Evolutionary conservation across 2,113 vertebrate species (phyloP).

Genomic region (Hyperoodon ampullatus): DNA sequence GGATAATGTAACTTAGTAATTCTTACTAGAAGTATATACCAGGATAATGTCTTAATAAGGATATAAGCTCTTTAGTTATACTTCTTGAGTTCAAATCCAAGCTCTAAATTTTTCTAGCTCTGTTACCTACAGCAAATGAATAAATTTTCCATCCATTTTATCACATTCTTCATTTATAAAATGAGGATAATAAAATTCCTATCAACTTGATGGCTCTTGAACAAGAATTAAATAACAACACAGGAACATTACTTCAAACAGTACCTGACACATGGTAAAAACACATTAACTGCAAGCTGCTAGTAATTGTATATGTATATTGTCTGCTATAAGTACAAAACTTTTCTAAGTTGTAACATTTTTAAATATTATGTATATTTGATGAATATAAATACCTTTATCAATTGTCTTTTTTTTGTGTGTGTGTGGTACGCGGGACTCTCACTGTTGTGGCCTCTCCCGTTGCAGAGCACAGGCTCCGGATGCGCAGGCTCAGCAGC

Average conservation of each 20-base stretch:
- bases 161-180: conserved; percentile 30
- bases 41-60: background rate
- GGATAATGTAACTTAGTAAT: no score
- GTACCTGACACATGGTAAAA: background rate
- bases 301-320: background rate
- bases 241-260: background rate
- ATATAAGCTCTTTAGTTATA: conserved; percentile 2
- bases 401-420: no score
- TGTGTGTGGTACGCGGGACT: no score
- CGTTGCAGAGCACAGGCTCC: no score
- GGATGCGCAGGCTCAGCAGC: no score
- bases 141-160: background rate
- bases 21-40: background rate
- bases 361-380: background rate
- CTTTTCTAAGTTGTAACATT: background rate
- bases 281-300: background rate
- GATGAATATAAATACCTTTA: background rate
- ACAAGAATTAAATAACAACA: background rate
- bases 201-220: background rate
- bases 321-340: background rate
- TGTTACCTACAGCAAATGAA: conserved; percentile 29
- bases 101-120: background rate
- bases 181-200: background rate
- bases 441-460: no score
- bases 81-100: background rate